Evolutionary conservation across 2,797 vertebrate genomes (phyloP).

Genomic region (Rallus crepitans): DNA sequence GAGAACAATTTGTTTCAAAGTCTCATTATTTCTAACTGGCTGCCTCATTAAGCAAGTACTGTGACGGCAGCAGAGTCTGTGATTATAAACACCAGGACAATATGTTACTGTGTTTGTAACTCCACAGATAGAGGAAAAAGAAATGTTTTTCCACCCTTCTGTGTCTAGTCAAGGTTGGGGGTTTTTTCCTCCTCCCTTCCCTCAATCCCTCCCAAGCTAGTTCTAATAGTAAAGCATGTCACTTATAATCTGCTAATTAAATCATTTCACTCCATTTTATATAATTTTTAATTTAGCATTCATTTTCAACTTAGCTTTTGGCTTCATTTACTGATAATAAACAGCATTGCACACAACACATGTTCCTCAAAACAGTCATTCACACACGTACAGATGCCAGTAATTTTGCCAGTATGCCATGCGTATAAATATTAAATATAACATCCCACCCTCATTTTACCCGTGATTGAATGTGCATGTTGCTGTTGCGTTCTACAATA

Average conservation of each 20-base stretch:
- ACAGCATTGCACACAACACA: slow-evolving; percentile 82
- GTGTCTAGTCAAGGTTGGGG: slow-evolving; percentile 8
- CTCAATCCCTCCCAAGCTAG: slow-evolving; percentile 69
- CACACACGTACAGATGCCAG: slow-evolving; percentile 80
- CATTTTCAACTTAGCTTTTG: slow-evolving; percentile 85
- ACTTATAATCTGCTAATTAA: slow-evolving; percentile 84
- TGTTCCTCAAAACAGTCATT: slow-evolving; percentile 78
- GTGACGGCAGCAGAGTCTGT: slow-evolving; percentile 63
- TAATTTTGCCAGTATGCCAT: slow-evolving; percentile 77
- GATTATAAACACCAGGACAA: slow-evolving; percentile 76
- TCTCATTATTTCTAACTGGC: slow-evolving; percentile 71
- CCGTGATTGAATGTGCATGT: slow-evolving; percentile 74
- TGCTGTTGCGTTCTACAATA: background rate
- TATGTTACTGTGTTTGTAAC: slow-evolving; percentile 66
- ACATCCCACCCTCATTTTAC: slow-evolving; percentile 75
- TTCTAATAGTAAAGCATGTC: slow-evolving; percentile 73
- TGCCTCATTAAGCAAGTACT: slow-evolving; percentile 74
- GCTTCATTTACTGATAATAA: slow-evolving; percentile 85
- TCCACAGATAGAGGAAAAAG: slow-evolving; percentile 60
- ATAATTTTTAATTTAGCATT: slow-evolving; percentile 87
- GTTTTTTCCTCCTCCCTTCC: slow-evolving; percentile 34
- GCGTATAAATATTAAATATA: slow-evolving; percentile 77
- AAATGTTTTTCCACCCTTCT: slow-evolving; percentile 62
- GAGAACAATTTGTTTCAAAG: slow-evolving; percentile 72
- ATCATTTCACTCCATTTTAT: slow-evolving; percentile 83